Base-by-base conservation (phyloP, 2,797 vertebrate genomes). In the Onychomys leucogaster region DNA sequence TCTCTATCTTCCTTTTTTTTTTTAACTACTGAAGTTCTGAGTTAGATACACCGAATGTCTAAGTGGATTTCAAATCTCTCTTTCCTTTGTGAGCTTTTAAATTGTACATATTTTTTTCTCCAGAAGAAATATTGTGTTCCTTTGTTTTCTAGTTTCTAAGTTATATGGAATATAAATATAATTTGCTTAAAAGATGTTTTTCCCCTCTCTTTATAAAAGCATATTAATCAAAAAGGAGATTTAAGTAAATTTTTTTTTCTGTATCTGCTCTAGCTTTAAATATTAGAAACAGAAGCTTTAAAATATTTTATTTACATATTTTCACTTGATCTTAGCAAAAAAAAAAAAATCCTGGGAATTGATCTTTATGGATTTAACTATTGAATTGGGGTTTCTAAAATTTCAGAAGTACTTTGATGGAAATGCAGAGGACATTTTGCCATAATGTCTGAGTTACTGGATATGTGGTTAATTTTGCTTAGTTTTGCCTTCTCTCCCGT, bases 351-450 rank as follows among this genome's bases (percentile, higher is more conserved):
- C 52, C 80, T 89, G 86, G 27, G 52, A 59, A 61, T 3, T 67
- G 29, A 69, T 88, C 19, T 13, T 65, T 94, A 49, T 87, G n/a
- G 69, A 37, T 83, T 67, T 52, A 67, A 80, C 88, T 90, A 82
- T 89, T 96, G 94, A 84, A 67, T 57, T 97, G 55, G 43, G 13
- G 83, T 87, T 92, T 94, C 10, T 93, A 7, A 91, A 57, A n/a
- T 89, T 94, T 37, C n/a, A 85, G 55, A 86, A 89, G 49, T 32
- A 78, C 43, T 96, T 84, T 13, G 46, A 57, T 71, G 29, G 37
- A 88, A 87, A 57, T 75, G 34, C 9, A 65, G 87, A 37, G 46
- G 49, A n/a, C 41, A 71, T 32, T 93, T 91, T 95, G 4, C 29
- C 75, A 0, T 81, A 89, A n/a, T 87, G 63, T 78, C 86, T 76